Base-by-base conservation (phyloP, 2,888 invertebrate genomes). In the Podabrus alpinus region DNA sequence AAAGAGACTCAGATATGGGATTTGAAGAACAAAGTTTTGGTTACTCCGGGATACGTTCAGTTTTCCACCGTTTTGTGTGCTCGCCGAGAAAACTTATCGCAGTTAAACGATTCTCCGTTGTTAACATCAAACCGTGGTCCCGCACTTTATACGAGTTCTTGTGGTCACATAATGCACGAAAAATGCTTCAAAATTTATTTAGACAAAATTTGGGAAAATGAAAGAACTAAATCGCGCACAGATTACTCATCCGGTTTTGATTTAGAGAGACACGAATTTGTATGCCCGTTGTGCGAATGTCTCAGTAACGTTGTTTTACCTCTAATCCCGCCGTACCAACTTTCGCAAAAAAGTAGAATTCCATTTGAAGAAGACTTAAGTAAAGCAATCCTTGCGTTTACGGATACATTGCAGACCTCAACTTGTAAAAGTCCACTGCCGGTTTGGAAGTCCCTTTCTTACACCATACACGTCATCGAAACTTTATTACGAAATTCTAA, bases 141-240 rank as follows among this genome's bases (percentile, higher is more conserved):
- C 17, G 95, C 96, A 62, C 93, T 97, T 16, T 95, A 97, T 87
- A 95, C 95, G 11, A 95, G 96, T 81, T 95, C 96, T 68, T 99
- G 99, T 86, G 98, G 99, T 0, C 99, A 99, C 88, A 96, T 97
- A 11, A 96, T 99, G 95, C 99, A 99, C 88, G 94, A 94, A 67
- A 90, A 92, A 74, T 99, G 99, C 88, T 99, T 98, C 96, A 91
- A 94, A 84, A 94, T 95, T 87, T 97, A 97, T 87, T 95, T 95
- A 81, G 95, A 96, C 79, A 95, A 94, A 79, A 91, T 95, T 77
- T 91, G 93, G 17, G 95, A 95, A 86, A 99, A 99, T 88, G 93
- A 95, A 82, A 89, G 97, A 72, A 89, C 98, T 61, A 95, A 97
- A 0, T 95, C 95, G 85, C 91, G 96, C 76, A 91, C 94, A 78